Conservation (phyloP, 2,113 vertebrate genomes). For the Saguinus imperator region DNA sequence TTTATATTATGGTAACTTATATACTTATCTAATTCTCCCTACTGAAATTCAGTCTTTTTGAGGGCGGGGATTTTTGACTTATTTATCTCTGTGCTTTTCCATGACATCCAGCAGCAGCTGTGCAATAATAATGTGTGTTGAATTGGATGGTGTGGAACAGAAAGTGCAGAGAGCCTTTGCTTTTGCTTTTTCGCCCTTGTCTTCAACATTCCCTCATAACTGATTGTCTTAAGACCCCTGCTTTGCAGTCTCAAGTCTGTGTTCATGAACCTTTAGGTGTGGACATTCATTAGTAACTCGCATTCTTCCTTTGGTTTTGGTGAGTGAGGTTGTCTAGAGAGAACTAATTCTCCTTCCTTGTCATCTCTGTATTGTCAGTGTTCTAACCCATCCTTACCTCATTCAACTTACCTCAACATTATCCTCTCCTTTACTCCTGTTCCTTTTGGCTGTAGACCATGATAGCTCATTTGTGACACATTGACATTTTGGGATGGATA, state of each 20-base stretch:
- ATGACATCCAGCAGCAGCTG: neutral
- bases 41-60: neutral
- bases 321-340: neutral
- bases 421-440: neutral
- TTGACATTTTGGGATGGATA: neutral
- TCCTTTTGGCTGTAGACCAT: neutral
- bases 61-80: neutral
- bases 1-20: neutral
- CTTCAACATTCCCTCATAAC: neutral
- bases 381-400: neutral
- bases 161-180: neutral
- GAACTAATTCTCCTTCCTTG: neutral
- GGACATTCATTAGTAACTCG: neutral
- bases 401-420: neutral
- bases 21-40: neutral
- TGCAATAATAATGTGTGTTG: neutral
- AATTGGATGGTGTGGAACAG: neutral
- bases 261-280: neutral
- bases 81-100: neutral
- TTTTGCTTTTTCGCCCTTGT: neutral
- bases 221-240: neutral
- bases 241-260: neutral
- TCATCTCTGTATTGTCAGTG: neutral
- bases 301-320: neutral
- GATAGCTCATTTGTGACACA: neutral